Conservation (phyloP, 2,888 invertebrate species). For the Drosophila hamatofila region DNA sequence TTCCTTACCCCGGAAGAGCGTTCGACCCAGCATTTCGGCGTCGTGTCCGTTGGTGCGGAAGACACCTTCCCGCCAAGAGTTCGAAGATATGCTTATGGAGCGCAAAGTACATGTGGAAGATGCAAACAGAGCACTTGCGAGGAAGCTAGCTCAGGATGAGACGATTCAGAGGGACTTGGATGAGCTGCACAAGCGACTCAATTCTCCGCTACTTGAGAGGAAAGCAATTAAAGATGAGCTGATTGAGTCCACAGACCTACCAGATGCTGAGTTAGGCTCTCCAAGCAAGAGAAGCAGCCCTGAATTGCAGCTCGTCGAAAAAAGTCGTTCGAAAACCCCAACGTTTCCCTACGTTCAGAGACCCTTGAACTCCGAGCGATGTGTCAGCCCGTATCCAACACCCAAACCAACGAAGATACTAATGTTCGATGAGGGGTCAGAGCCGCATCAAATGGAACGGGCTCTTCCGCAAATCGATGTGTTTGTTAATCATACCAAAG, state of each 20-base stretch:
- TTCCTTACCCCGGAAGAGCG: conserved; percentile 89
- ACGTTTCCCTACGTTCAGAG: conserved; percentile 95
- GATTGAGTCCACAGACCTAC: conserved; percentile 51
- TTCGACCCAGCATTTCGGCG: conserved; percentile 69
- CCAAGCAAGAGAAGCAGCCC: not conserved
- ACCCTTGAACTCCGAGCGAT: conserved; percentile 89
- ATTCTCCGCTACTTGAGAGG: conserved; percentile 25
- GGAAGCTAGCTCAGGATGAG: conserved; percentile 60
- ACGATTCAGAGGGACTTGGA: conserved; percentile 67
- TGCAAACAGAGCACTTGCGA: conserved; percentile 52
- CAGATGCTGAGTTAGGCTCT: conserved; percentile 24
- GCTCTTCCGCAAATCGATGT: conserved; percentile 43
- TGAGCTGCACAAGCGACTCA: conserved; percentile 59
- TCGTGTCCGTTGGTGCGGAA: conserved; percentile 77
- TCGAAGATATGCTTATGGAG: conserved; percentile 84
- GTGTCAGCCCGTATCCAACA: conserved; percentile 71
- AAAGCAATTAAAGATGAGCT: conserved; percentile 22
- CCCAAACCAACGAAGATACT: conserved; percentile 1
- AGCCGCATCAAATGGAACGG: not conserved
- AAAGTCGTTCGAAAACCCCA: conserved; percentile 92
- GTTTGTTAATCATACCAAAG: conserved; percentile 87
- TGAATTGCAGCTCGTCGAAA: conserved; percentile 38
- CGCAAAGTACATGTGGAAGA: conserved; percentile 77
- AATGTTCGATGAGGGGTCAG: not conserved
- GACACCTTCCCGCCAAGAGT: conserved; percentile 83